Evolutionary conservation across 2,888 invertebrate genomes (phyloP), one percentile per base, ranked within the genome.

Genomic region (Aproaerema taeniolella): DNA sequence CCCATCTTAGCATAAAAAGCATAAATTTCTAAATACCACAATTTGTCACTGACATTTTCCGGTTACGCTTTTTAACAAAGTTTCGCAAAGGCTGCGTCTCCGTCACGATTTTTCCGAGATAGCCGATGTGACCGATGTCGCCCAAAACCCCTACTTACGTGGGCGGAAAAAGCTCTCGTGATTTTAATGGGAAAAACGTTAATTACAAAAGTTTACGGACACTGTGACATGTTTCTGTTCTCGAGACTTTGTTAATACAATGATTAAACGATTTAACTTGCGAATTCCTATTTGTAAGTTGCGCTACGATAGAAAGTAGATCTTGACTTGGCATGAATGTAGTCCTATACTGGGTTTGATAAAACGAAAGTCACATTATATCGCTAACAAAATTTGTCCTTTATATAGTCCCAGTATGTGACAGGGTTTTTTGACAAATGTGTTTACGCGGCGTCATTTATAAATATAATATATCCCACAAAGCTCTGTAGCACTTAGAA

Each of bases 121-220:
- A 49, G 51, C 50, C 56, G 47, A 51, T 49, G 56, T 43, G 48
- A 51, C 51, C 55, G 48, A 51, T 49, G 56, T 47, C 53, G 54
- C 56, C 58, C 52, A n/a, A n/a, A n/a, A 44, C 48, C 54, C 57
- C 53, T 48, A 45, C 39, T 45, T 51, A 58, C 53, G 42, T 41
- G 42, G 43, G 43, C 46, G 47, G 45, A 53, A 55, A 60, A 58
- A 58, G 61, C 54, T 63, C 58, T 53, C 44, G 53, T 55, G 57
- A 61, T 61, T 61, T 66, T 58, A 61, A 61, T 56, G 46, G 52
- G 59, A 61, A 53, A 58, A 65, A 67, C 60, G 61, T 64, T 67
- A 64, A 61, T 62, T 60, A 63, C 54, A 49, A 58, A 64, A 67
- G 56, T 67, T 61, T 60, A 28, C 31, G 37, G 40, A 24, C 43